These are phyloP conservation scores for Philhelius pedissequus DNA, from an alignment of 2,888 invertebrate genomes.

Conservation along the genomic window DNA sequence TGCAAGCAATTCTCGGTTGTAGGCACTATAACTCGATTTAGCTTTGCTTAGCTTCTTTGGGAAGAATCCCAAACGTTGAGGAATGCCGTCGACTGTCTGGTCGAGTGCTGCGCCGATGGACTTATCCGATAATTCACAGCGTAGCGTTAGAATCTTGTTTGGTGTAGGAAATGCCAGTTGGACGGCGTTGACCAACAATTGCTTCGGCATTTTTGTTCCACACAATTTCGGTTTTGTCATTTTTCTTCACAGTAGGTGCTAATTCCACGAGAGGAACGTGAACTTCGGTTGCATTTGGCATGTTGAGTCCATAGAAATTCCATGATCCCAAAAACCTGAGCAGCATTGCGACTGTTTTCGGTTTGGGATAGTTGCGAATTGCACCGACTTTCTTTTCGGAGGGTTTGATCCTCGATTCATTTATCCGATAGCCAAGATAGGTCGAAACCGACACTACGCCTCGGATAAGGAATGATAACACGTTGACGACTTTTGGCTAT, in stretches of 20 bases:
- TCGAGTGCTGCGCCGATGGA: background rate
- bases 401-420: background rate
- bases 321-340: background rate
- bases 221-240: background rate
- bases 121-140: background rate
- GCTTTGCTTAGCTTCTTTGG: constrained; percentile 67
- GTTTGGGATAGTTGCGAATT: background rate
- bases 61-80: background rate
- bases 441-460: too few species aligned
- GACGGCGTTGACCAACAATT: background rate
- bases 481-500: too few species aligned
- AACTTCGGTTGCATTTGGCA: background rate
- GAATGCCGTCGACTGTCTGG: background rate
- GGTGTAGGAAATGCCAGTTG: too few species aligned
- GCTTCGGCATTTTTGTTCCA: background rate
- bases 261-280: background rate
- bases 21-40: constrained; percentile 75
- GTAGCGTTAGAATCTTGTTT: too few species aligned
- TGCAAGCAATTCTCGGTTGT: too few species aligned
- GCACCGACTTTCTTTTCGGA: background rate
- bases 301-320: background rate
- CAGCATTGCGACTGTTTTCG: background rate
- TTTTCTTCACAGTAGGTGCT: constrained; percentile 6
- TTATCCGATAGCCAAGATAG: too few species aligned
- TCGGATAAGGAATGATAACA: too few species aligned